Evolutionary conservation across 2,113 vertebrate species (phyloP).

Genomic region (Plecturocebus donacophilus): DNA sequence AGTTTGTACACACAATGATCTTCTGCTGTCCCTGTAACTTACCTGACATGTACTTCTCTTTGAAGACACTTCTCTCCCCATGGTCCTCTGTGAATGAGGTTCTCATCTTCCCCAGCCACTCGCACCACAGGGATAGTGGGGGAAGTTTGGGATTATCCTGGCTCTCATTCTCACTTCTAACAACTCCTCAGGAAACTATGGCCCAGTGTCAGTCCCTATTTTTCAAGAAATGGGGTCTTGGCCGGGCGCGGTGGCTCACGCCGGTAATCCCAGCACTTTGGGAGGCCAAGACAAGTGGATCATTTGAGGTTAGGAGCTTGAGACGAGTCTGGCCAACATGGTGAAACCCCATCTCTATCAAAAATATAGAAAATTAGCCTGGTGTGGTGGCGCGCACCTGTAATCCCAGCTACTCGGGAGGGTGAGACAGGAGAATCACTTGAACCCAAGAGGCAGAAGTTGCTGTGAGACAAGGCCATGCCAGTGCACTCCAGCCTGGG

Average conservation of each 20-base stretch:
- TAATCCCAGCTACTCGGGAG: no score
- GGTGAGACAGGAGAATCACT: no score
- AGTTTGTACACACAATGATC: neutral
- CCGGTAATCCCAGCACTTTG: no score
- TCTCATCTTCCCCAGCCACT: neutral
- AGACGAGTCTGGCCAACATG: no score
- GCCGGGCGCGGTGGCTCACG: no score
- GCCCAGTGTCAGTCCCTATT: neutral
- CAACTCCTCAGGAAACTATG: neutral
- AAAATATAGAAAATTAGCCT: no score
- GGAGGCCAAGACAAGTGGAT: no score
- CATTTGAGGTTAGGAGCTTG: no score
- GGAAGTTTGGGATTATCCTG: neutral
- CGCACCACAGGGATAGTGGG: neutral
- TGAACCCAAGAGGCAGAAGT: no score
- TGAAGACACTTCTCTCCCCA: neutral
- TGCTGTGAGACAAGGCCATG: no score
- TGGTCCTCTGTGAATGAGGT: neutral
- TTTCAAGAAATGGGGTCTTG: neutral
- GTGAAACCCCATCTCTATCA: no score
- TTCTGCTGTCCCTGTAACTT: neutral
- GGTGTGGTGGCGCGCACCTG: fast-evolving
- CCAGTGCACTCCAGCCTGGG: no score
- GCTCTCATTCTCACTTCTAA: neutral
- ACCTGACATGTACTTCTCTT: neutral